Evolutionary conservation across 1,140 invertebrate genomes (phyloP).

Genomic region (Drosophila chauvacae): DNA sequence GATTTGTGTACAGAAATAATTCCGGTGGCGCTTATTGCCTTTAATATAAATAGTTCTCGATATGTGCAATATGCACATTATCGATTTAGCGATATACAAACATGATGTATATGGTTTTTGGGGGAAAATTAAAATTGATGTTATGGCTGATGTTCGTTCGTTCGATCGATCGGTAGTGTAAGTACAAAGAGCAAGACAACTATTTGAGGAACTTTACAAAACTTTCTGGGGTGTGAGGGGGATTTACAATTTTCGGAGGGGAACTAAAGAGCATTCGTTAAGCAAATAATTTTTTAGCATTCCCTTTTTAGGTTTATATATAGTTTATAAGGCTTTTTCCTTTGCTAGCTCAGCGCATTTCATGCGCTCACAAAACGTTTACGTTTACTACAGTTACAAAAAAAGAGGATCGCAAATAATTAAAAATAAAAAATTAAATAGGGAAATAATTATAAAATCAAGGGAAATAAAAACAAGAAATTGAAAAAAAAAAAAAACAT

Average conservation of each 20-base stretch:
- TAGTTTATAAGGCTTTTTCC: slow-evolving; percentile 38
- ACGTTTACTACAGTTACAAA: slow-evolving; percentile 36
- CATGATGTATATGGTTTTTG: background rate
- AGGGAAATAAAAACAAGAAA: slow-evolving; percentile 28
- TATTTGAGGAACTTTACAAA: slow-evolving; percentile 44
- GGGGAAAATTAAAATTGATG: background rate
- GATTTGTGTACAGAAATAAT: slow-evolving; percentile 51
- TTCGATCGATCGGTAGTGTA: background rate
- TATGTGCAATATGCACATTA: slow-evolving; percentile 24
- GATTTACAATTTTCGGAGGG: background rate
- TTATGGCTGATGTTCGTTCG: slow-evolving; percentile 23
- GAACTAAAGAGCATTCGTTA: background rate
- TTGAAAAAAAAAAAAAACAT: slow-evolving; percentile 37
- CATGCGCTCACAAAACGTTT: slow-evolving; percentile 46
- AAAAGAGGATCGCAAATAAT: slow-evolving; percentile 19
- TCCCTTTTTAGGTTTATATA: slow-evolving; percentile 14
- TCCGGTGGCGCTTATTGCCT: slow-evolving; percentile 27
- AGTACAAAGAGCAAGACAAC: slow-evolving; percentile 37
- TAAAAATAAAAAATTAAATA: slow-evolving; percentile 16
- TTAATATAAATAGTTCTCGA: slow-evolving; percentile 35
- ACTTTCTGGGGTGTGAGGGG: background rate
- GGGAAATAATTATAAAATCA: background rate
- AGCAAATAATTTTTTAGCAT: slow-evolving; percentile 19
- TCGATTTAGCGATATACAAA: slow-evolving; percentile 1
- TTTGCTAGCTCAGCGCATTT: slow-evolving; percentile 43